Evolutionary conservation across 2,113 vertebrate genomes (phyloP).

Genomic region (Halichoeres trimaculatus): DNA sequence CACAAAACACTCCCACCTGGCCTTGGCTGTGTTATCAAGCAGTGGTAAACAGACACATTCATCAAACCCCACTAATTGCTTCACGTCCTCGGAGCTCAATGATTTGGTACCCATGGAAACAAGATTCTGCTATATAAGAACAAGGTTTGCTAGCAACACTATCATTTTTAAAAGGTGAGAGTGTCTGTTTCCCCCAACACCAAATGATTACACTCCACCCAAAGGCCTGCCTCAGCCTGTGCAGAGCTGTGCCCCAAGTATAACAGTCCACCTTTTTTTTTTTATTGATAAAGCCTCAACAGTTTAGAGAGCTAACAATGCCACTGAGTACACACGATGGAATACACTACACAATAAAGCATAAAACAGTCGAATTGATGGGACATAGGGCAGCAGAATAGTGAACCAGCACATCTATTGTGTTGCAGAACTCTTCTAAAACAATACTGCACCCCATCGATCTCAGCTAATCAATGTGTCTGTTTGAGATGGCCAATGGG

Average conservation of each 20-base stretch:
- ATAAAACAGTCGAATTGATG: not conserved
- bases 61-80: slow-evolving; percentile 80
- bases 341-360: slow-evolving; percentile 3
- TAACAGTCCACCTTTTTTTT: too few species aligned
- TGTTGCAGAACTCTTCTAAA: slow-evolving; percentile 60
- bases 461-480: slow-evolving; percentile 67
- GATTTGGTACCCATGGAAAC: slow-evolving; percentile 82
- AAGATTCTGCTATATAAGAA: slow-evolving; percentile 72
- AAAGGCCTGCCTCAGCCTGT: not conserved
- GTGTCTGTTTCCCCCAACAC: slow-evolving; percentile 29
- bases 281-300: too few species aligned
- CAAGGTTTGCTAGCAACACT: slow-evolving; percentile 60
- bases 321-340: slow-evolving; percentile 7
- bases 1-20: slow-evolving; percentile 62
- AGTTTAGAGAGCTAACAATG: not conserved
- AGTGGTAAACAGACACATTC: slow-evolving; percentile 80
- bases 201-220: slow-evolving; percentile 23
- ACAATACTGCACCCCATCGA: slow-evolving; percentile 67
- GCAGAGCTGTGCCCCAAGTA: not conserved
- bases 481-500: slow-evolving; percentile 46
- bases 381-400: slow-evolving; percentile 18
- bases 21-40: slow-evolving; percentile 63
- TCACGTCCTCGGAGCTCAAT: slow-evolving; percentile 74
- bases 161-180: slow-evolving; percentile 64
- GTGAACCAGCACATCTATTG: slow-evolving; percentile 26